Percentiles rank a stretch among this genome's conserved stretches.
Evolutionary conservation across 53 echinoderm and acorn worm genomes (phyloP).

Genomic region (Actinopyga echinites): DNA sequence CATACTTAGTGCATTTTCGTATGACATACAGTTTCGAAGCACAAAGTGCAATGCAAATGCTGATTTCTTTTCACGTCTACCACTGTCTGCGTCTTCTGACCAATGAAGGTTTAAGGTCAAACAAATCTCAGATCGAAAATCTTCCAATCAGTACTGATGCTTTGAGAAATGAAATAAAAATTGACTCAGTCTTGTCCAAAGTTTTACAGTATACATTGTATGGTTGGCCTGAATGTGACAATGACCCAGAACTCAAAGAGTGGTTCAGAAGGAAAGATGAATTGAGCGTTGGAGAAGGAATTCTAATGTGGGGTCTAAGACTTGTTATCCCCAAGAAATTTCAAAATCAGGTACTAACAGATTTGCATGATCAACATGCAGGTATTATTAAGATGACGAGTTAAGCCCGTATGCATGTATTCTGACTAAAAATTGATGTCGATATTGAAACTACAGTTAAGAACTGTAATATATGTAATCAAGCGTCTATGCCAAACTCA

Average conservation of each 20-base stretch:
- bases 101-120: background rate
- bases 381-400: constrained; percentile 28
- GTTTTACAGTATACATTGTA: too few relatives aligned
- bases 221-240: background rate
- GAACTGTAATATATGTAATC: background rate
- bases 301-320: constrained; percentile 3
- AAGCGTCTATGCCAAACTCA: too few relatives aligned
- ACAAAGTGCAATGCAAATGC: too few relatives aligned
- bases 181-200: background rate
- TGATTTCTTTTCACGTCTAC: too few relatives aligned
- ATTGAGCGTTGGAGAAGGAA: constrained; percentile 9
- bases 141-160: background rate
- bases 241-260: background rate
- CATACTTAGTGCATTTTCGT: too few relatives aligned
- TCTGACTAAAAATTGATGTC: constrained; percentile 17
- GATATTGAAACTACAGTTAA: constrained; percentile 10
- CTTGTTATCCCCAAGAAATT: constrained; percentile 17
- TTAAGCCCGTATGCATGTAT: constrained; percentile 33
- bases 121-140: too few relatives aligned
- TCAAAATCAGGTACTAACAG: too few relatives aligned
- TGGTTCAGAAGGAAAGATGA: background rate
- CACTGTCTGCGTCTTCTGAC: background rate
- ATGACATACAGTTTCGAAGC: background rate
- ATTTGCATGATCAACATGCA: constrained; percentile 2
- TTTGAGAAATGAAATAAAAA: background rate